Conservation (phyloP, 2,888 invertebrate genomes). For the Aphrophora alni region DNA sequence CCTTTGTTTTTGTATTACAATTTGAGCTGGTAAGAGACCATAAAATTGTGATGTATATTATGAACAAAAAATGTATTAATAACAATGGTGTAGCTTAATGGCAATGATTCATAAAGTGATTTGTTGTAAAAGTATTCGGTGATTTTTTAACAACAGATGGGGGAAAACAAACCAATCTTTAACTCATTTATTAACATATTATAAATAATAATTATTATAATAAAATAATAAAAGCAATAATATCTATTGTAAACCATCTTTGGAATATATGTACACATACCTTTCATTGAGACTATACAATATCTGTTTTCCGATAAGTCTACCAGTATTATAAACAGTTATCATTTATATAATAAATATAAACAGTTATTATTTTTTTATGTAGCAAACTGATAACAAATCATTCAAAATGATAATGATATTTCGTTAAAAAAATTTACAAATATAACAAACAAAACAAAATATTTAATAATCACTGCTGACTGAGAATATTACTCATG, state of each 20-base stretch:
- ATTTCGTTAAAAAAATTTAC: background rate
- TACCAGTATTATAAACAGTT: conserved; percentile 1
- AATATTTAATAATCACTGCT: background rate
- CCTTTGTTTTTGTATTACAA: background rate
- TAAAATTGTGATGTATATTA: conserved; percentile 15
- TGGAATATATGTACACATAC: conserved; percentile 41
- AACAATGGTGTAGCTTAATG: background rate
- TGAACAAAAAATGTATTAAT: conserved; percentile 11
- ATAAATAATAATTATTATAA: conserved; percentile 35
- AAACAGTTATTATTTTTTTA: background rate
- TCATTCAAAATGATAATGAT: background rate
- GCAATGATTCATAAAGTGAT: background rate
- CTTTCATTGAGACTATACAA: conserved; percentile 36
- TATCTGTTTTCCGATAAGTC: background rate
- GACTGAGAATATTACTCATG: background rate
- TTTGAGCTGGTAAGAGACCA: background rate
- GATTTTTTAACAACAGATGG: background rate
- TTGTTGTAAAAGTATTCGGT: background rate
- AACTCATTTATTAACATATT: conserved; percentile 26
- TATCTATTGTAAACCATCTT: conserved; percentile 40
- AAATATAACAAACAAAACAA: conserved; percentile 2
- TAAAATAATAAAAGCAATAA: conserved; percentile 33
- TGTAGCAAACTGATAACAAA: background rate
- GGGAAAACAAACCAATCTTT: background rate
- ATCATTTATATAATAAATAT: background rate